Conservation (phyloP, 2,797 vertebrate species). For the Podarcis lilfordi region DNA sequence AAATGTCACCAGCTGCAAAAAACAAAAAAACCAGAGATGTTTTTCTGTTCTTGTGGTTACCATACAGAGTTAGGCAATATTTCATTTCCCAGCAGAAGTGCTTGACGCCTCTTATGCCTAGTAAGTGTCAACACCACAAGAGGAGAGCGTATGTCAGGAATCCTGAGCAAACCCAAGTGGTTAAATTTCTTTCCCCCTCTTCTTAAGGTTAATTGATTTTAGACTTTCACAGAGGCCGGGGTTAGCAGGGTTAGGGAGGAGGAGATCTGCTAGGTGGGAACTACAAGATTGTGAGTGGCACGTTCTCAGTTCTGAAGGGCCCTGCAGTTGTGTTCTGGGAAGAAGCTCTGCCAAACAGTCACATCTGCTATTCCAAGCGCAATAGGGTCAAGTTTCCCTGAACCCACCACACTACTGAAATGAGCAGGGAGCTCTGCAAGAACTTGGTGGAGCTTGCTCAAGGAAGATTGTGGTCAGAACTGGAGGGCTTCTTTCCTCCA, state of each 20-base stretch:
- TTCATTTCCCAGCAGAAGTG: slow-evolving; percentile 79
- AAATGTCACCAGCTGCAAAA: slow-evolving; percentile 54
- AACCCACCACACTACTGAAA: no score
- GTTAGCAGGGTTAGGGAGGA: no score
- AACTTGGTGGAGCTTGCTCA: background rate
- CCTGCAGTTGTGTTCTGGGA: slow-evolving; percentile 8
- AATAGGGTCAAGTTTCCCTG: background rate
- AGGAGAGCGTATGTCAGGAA: slow-evolving; percentile 59
- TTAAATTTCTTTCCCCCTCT: background rate
- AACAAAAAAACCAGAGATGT: slow-evolving; percentile 34
- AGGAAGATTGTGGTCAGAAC: background rate
- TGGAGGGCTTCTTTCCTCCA: background rate
- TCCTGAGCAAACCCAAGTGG: slow-evolving; percentile 1
- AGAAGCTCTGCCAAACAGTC: background rate
- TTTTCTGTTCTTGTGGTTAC: slow-evolving; percentile 82
- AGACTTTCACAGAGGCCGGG: background rate
- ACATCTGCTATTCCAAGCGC: background rate
- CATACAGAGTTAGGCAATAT: slow-evolving; percentile 79
- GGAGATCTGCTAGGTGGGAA: background rate
- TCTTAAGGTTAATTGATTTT: background rate
- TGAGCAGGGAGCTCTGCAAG: background rate
- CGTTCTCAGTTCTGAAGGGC: background rate
- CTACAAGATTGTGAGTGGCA: no score
- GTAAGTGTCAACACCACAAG: slow-evolving; percentile 52
- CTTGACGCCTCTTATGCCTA: slow-evolving; percentile 60